These are phyloP conservation scores for Macrotrachela quadricornifera DNA, from an alignment of 1,140 invertebrate species.

Conservation along the genomic window DNA sequence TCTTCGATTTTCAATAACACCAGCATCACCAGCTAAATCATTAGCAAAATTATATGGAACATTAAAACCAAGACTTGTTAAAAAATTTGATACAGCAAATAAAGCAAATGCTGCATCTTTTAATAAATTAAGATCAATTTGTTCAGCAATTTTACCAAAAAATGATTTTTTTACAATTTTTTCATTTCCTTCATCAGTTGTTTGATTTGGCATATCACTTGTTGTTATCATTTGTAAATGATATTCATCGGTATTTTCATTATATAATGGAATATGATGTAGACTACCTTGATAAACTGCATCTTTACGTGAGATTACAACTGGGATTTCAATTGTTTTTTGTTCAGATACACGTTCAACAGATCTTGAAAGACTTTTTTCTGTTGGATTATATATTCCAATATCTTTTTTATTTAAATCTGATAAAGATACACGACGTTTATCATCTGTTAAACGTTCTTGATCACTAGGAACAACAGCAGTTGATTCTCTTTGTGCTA, in stretches of 20 bases:
- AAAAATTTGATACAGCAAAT: slow-evolving; percentile 75
- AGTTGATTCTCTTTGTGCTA: too few relatives aligned
- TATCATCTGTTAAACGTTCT: too few relatives aligned
- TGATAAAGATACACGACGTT: too few relatives aligned
- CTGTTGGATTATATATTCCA: too few relatives aligned
- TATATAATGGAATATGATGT: slow-evolving; percentile 39
- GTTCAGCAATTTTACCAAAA: slow-evolving; percentile 40
- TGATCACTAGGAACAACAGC: too few relatives aligned
- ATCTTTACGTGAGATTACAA: slow-evolving; percentile 40
- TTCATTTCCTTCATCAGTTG: background rate
- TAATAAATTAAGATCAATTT: slow-evolving; percentile 61
- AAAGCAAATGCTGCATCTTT: slow-evolving; percentile 65
- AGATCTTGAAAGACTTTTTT: too few relatives aligned
- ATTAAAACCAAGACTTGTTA: slow-evolving; percentile 85
- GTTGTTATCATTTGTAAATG: too few relatives aligned
- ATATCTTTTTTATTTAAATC: too few relatives aligned
- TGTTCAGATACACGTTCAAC: slow-evolving; percentile 9
- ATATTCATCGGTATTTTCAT: slow-evolving; percentile 15
- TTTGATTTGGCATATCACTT: too few relatives aligned
- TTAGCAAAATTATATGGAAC: slow-evolving; percentile 61
- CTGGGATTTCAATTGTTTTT: too few relatives aligned
- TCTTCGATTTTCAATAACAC: slow-evolving; percentile 45
- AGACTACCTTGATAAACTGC: slow-evolving; percentile 63
- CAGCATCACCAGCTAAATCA: slow-evolving; percentile 22
- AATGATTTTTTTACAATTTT: background rate